phyloP scores from a whole-genome alignment of 2,797 vertebrate species.

The Hyperoplus lanceolatus region DNA sequence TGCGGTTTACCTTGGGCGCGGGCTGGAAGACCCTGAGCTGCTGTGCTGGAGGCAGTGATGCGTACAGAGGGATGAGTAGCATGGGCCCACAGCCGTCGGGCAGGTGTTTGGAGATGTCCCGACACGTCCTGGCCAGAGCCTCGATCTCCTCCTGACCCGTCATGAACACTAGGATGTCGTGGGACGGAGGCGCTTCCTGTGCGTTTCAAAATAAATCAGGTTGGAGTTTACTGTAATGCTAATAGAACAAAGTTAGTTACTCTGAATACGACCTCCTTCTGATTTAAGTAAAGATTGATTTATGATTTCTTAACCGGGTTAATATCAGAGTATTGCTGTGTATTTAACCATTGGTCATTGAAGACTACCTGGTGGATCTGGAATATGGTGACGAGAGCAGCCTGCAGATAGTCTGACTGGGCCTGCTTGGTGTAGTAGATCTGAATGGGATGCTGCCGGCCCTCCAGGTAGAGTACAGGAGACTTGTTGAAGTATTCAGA shows the following conservation, averaged over 20 bases:
- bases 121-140: slow-evolving; percentile 94
- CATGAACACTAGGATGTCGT: slow-evolving; percentile 97
- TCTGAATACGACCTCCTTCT: no score
- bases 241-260: background rate
- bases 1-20: slow-evolving; percentile 88
- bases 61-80: slow-evolving; percentile 93
- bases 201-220: background rate
- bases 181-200: slow-evolving; percentile 91
- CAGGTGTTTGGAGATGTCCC: slow-evolving; percentile 93
- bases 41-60: slow-evolving; percentile 92
- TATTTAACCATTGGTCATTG: no score
- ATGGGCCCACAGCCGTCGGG: slow-evolving; percentile 89
- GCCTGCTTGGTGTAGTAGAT: slow-evolving; percentile 94
- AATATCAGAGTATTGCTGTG: no score
- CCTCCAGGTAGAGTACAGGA: slow-evolving; percentile 96
- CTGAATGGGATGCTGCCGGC: slow-evolving; percentile 96
- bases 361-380: slow-evolving; percentile 95
- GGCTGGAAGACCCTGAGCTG: slow-evolving; percentile 95
- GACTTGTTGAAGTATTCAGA: slow-evolving; percentile 95
- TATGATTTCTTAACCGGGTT: no score
- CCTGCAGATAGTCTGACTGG: slow-evolving; percentile 96
- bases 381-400: slow-evolving; percentile 94
- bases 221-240: background rate
- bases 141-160: slow-evolving; percentile 99
- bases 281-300: no score